Evolutionary conservation across 2,797 vertebrate species (phyloP).

Genomic region (Tiaroga cobitis): DNA sequence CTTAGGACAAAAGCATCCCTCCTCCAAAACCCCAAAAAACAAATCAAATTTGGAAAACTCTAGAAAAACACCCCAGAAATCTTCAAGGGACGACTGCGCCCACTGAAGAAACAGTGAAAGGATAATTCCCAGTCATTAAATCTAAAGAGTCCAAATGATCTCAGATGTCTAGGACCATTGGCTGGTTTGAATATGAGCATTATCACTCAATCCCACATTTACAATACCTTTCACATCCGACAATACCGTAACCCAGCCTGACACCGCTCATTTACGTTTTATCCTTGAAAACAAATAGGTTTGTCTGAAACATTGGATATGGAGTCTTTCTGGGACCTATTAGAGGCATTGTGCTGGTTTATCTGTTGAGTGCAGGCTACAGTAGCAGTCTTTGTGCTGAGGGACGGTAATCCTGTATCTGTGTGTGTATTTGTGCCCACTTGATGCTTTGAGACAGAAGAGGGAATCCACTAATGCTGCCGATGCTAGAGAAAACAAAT

Average conservation of each 20-base stretch:
- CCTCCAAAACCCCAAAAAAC: conserved; percentile 37
- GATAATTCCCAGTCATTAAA: conserved; percentile 23
- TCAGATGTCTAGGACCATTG: conserved; percentile 60
- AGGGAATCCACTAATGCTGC: conserved; percentile 49
- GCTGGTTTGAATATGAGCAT: conserved; percentile 73
- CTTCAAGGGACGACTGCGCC: conserved; percentile 12
- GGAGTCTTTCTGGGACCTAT: conserved; percentile 78
- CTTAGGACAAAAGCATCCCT: conserved; percentile 26
- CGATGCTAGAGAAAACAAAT: conserved; percentile 48
- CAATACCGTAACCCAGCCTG: conserved; percentile 77
- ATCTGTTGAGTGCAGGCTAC: conserved; percentile 84
- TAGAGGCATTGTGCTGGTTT: conserved; percentile 85
- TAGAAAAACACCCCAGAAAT: conserved; percentile 13
- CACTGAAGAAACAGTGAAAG: conserved; percentile 36
- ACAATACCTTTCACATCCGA: conserved; percentile 74
- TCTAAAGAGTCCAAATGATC: conserved; percentile 66
- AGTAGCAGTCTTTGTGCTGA: conserved; percentile 69
- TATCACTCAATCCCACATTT: conserved; percentile 85
- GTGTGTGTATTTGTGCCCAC: conserved; percentile 44
- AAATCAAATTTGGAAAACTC: conserved; percentile 24
- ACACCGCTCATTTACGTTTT: conserved; percentile 79
- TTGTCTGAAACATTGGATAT: conserved; percentile 75
- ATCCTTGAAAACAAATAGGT: conserved; percentile 82
- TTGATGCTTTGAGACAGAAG: conserved; percentile 32
- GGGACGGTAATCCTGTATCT: conserved; percentile 59